Base-by-base conservation (phyloP, 2,113 vertebrate genomes). In the Heterochromis multidens region DNA sequence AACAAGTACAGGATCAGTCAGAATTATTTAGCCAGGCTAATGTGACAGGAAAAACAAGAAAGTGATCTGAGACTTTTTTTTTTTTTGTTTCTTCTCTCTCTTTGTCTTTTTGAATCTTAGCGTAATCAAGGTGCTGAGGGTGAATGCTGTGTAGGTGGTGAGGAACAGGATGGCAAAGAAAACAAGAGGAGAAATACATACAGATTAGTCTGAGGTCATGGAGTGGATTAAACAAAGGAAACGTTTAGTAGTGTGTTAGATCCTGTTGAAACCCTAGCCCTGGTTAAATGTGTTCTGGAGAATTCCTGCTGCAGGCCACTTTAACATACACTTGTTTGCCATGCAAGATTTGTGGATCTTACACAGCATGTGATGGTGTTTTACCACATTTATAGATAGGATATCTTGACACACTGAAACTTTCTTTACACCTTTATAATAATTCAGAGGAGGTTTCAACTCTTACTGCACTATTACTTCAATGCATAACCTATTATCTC, bases 1-100 rank as follows among this genome's bases (percentile, higher is more conserved):
- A 78, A 83, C 86, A 76, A 76, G 87, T 80, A 84, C 80, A 70
- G 86, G 90, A 93, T 92, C 85, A 88, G 91, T 91, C 80, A 35
- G 88, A 92, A 89, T 88, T 76, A 87, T 87, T 92, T 89, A 90
- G 87, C 17, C 58, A 88, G 84, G 78, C 80, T 81, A 77, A 86
- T 86, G 87, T 91, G 83, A 92, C 88, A 70, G 82, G 88, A 83
- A 43, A 7, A 60, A 29, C 59, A 72, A 86, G 52, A 83, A 31
- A 33, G 60, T 57, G 31, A 19, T 3, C 17, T 14, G 49, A 54
- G 43, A 16, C 9, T 14, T 5, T 14, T 14, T 14, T 5, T 72
- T 46, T 17, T 72, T 19, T 19, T 35, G 62, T 67, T 74, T 58
- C 65, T 82, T 86, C 81, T 83, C 77, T 83, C 14, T 70, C 37